Conservation (phyloP, 2,888 invertebrate genomes). For the Chymomyza amoena region DNA sequence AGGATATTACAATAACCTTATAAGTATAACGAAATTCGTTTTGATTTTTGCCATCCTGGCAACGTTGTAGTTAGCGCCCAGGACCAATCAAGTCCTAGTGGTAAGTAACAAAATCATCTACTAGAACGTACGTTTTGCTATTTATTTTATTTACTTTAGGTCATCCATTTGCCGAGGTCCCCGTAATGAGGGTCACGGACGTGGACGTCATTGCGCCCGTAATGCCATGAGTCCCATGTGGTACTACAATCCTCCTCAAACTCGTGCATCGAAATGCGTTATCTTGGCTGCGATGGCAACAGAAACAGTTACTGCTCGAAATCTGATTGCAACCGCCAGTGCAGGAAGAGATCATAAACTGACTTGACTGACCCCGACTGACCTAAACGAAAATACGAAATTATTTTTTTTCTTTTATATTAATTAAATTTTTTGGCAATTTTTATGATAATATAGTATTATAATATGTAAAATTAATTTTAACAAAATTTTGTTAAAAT, state of each 20-base stretch:
- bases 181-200: slow-evolving; percentile 6
- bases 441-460: too few relatives aligned
- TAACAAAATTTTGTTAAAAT: too few relatives aligned
- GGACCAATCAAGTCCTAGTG: too few relatives aligned
- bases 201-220: background rate
- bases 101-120: too few relatives aligned
- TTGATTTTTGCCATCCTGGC: too few relatives aligned
- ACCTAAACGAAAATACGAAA: background rate
- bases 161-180: background rate
- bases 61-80: background rate
- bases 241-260: background rate
- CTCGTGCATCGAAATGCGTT: background rate
- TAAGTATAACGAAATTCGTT: background rate
- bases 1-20: background rate
- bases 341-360: background rate
- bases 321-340: background rate
- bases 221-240: background rate
- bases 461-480: too few relatives aligned
- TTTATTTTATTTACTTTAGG: too few relatives aligned
- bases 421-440: background rate
- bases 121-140: too few relatives aligned
- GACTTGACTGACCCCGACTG: background rate
- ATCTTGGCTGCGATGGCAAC: background rate
- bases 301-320: background rate
- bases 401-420: background rate